Conservation (phyloP, 2,113 vertebrate genomes). For the Platysternon megacephalum region DNA sequence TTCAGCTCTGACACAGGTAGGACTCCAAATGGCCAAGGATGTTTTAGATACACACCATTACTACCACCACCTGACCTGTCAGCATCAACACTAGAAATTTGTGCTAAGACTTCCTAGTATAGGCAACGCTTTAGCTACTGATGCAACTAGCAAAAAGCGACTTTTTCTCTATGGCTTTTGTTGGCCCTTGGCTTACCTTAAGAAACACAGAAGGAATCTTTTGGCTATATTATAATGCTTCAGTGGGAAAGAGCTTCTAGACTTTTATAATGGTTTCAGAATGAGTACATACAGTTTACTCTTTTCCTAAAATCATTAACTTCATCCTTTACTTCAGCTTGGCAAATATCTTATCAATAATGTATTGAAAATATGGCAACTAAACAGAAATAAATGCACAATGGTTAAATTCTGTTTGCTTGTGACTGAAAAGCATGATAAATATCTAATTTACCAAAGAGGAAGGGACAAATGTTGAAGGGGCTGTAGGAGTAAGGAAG, state of each 20-base stretch:
- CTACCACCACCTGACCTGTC: fast-evolving
- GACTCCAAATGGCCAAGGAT: fast-evolving
- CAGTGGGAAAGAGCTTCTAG: neutral
- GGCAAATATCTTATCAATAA: fast-evolving
- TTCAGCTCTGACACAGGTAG: neutral
- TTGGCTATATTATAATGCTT: neutral
- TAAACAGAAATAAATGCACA: neutral
- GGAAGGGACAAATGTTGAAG: neutral
- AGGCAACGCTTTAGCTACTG: neutral
- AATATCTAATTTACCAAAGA: neutral
- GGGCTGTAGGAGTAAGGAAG: neutral
- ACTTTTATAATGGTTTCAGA: neutral
- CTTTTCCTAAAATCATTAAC: neutral
- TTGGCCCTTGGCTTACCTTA: neutral
- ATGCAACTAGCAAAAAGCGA: neutral
- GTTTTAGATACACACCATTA: neutral
- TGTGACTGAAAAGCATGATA: neutral
- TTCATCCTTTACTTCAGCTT: neutral
- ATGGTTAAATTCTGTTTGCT: neutral
- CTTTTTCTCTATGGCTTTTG: neutral
- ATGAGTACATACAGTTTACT: fast-evolving
- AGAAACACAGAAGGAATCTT: no score
- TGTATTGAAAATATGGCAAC: neutral
- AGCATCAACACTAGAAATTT: fast-evolving
- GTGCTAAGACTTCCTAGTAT: fast-evolving